Percentiles rank a stretch among this genome's conserved stretches.
phyloP scores from a whole-genome alignment of 2,113 vertebrate genomes.

The Elaphurus davidianus region DNA sequence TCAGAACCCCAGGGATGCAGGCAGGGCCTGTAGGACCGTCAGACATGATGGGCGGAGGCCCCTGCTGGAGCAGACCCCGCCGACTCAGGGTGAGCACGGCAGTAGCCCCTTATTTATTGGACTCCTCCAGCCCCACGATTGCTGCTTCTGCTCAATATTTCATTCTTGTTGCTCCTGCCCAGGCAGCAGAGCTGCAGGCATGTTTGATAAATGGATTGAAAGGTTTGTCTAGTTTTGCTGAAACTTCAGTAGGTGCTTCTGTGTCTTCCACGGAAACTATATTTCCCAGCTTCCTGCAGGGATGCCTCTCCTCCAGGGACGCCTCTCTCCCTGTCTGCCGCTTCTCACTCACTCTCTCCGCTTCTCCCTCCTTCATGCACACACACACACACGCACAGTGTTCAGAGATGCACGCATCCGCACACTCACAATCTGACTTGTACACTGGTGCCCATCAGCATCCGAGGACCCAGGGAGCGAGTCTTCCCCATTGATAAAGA shows the following conservation, averaged over 20 bases:
- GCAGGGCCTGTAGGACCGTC: background rate
- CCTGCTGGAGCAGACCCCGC: rapidly evolving
- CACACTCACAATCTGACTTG: background rate
- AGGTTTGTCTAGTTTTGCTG: conserved; percentile 66
- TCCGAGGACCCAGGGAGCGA: background rate
- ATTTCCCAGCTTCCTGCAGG: conserved; percentile 39
- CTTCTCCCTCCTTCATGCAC: background rate
- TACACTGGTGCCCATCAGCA: background rate
- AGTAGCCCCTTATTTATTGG: conserved; percentile 53
- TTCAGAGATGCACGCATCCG: background rate
- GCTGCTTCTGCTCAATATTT: conserved; percentile 57
- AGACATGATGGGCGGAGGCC: background rate
- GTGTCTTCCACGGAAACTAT: conserved; percentile 52
- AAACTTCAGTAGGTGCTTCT: conserved; percentile 58
- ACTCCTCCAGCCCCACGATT: background rate
- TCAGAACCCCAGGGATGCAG: background rate
- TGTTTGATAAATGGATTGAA: conserved; percentile 72
- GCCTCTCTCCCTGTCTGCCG: background rate
- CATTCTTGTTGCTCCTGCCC: conserved; percentile 53
- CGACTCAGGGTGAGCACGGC: background rate
- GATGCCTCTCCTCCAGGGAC: background rate
- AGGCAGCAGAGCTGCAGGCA: conserved; percentile 48
- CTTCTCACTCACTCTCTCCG: background rate
- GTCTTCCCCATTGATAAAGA: rapidly evolving
- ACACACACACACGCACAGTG: no score